Conservation (phyloP, 1,140 invertebrate genomes). For the Drosophila pandora region DNA sequence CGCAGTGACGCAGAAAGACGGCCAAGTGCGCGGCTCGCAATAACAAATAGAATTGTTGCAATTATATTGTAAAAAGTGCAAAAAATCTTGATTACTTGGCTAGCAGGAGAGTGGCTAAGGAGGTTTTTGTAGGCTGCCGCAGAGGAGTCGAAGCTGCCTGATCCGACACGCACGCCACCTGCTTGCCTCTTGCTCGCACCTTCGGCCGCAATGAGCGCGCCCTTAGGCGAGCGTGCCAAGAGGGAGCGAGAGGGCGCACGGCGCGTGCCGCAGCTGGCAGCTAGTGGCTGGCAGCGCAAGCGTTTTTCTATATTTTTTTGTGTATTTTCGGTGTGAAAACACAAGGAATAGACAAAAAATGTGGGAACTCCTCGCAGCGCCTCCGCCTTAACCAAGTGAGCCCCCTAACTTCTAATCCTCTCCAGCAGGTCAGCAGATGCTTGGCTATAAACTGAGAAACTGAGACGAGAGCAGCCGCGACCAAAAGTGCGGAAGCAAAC, state of each 20-base stretch:
- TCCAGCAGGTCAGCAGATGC: constrained; percentile 21
- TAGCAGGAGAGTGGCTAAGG: constrained; percentile 30
- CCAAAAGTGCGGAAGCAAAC: constrained; percentile 24
- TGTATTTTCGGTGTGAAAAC: constrained; percentile 69
- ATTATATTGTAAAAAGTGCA: constrained; percentile 67
- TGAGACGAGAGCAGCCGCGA: constrained; percentile 8
- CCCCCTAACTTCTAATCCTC: constrained; percentile 6
- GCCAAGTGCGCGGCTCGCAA: constrained; percentile 52
- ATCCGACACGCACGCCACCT: constrained; percentile 63
- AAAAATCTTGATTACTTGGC: constrained; percentile 63
- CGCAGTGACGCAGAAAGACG: background rate
- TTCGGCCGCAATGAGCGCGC: constrained; percentile 57
- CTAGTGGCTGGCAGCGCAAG: constrained; percentile 33
- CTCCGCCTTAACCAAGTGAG: background rate
- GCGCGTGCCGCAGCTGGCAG: constrained; percentile 44
- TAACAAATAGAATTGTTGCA: constrained; percentile 74
- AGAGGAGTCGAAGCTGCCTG: constrained; percentile 44
- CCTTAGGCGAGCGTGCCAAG: constrained; percentile 66
- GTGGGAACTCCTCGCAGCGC: constrained; percentile 26
- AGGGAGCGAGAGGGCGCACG: constrained; percentile 58
- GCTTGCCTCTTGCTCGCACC: constrained; percentile 68
- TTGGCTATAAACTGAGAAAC: constrained; percentile 21
- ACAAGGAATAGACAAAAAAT: constrained; percentile 59
- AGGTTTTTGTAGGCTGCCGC: constrained; percentile 5
- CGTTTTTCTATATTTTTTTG: constrained; percentile 74